Percentiles rank a stretch among this genome's conserved stretches.
These are phyloP conservation scores for Beaufortia kweichowensis DNA, from an alignment of 2,113 vertebrate species.

Conservation along the genomic window DNA sequence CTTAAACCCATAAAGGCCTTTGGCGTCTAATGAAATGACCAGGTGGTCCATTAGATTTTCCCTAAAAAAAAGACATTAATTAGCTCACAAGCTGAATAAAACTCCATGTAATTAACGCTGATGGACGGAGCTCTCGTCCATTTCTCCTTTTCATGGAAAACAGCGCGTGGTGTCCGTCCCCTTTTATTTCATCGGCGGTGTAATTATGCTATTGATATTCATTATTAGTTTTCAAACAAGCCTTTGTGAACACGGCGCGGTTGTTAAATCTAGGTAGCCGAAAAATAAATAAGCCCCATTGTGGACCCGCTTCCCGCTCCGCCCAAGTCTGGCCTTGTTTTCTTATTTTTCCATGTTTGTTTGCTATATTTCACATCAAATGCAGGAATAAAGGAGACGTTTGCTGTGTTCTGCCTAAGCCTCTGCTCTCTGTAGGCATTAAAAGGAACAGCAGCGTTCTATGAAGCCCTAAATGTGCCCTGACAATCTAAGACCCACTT, in stretches of 20 bases:
- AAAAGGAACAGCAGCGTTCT: slow-evolving; percentile 47
- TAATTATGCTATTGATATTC: slow-evolving; percentile 63
- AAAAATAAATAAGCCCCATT: slow-evolving; percentile 41
- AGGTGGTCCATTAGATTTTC: slow-evolving; percentile 65
- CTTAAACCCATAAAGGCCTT: slow-evolving; percentile 47
- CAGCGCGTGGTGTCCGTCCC: slow-evolving; percentile 53
- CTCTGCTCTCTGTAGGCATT: slow-evolving; percentile 48
- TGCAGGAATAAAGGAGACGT: slow-evolving; percentile 56
- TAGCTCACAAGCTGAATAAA: slow-evolving; percentile 67
- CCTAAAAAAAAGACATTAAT: slow-evolving; percentile 67
- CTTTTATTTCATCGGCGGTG: slow-evolving; percentile 57
- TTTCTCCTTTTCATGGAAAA: slow-evolving; percentile 47
- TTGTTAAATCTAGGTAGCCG: slow-evolving; percentile 51
- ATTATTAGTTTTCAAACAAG: slow-evolving; percentile 53
- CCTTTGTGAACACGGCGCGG: slow-evolving; percentile 39
- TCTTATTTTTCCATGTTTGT: slow-evolving; percentile 49
- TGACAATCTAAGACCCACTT: slow-evolving; percentile 60
- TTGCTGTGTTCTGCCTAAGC: slow-evolving; percentile 52
- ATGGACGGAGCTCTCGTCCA: slow-evolving; percentile 33
- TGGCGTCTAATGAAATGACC: slow-evolving; percentile 53
- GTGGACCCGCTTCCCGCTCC: slow-evolving; percentile 39
- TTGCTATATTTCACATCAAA: slow-evolving; percentile 54
- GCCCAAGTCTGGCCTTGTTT: slow-evolving; percentile 29
- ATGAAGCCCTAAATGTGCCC: slow-evolving; percentile 53
- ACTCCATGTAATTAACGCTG: slow-evolving; percentile 63